Evolutionary conservation across 1,140 invertebrate species (phyloP).

Genomic region (Pachyrhynchus sulphureomaculatus): DNA sequence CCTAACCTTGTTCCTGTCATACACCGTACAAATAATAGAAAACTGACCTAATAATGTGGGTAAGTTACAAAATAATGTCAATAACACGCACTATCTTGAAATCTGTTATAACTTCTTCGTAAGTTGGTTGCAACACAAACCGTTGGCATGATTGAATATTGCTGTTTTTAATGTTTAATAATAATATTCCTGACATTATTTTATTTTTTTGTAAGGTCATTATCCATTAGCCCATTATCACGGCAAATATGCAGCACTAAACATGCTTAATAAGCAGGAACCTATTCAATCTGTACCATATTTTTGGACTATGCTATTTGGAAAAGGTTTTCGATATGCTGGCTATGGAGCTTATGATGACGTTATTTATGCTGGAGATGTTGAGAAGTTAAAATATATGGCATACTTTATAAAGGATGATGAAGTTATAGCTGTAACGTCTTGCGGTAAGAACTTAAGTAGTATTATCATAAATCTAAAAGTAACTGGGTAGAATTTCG

Average conservation of each 20-base stretch:
- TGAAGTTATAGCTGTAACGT: conserved; percentile 73
- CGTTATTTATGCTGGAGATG: conserved; percentile 74
- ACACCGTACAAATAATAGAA: too few species aligned
- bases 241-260: conserved; percentile 80
- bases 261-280: conserved; percentile 69
- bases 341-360: conserved; percentile 75
- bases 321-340: conserved; percentile 79
- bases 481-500: neutral
- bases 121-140: too few species aligned
- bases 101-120: too few species aligned
- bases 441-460: conserved; percentile 67
- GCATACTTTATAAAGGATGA: conserved; percentile 76
- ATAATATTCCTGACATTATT: too few species aligned
- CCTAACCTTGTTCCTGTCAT: too few species aligned
- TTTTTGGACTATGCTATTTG: conserved; percentile 90
- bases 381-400: conserved; percentile 78
- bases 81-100: too few species aligned
- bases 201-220: too few species aligned
- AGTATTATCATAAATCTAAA: conserved; percentile 56
- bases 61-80: too few species aligned
- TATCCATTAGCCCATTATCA: conserved; percentile 88
- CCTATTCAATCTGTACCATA: conserved; percentile 75
- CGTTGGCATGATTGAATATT: too few species aligned
- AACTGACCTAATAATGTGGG: too few species aligned
- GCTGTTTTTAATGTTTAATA: too few species aligned